Percentiles rank a stretch among this genome's conserved stretches.
These are phyloP conservation scores for Lithophane socia DNA, from an alignment of 2,888 invertebrate genomes.

Conservation along the genomic window DNA sequence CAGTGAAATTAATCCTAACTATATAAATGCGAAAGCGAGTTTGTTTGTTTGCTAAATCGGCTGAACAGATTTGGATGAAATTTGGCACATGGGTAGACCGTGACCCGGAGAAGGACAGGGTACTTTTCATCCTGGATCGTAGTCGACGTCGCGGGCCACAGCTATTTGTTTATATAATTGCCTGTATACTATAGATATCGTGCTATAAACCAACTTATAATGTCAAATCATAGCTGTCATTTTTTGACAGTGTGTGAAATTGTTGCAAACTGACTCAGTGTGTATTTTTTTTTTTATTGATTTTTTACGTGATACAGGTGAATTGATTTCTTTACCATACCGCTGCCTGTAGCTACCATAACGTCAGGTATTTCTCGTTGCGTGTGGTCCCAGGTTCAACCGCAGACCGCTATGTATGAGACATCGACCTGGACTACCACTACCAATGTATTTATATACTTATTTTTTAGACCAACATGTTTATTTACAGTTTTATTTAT, in stretches of 20 bases:
- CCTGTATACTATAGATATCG: too few species aligned
- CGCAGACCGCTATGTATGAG: slow-evolving; percentile 38
- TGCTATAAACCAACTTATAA: background rate
- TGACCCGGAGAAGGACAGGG: too few species aligned
- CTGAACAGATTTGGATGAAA: too few species aligned
- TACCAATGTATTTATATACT: background rate
- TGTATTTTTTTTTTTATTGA: background rate
- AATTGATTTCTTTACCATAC: background rate
- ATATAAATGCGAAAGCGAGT: too few species aligned
- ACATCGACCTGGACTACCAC: background rate
- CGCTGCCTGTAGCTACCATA: background rate
- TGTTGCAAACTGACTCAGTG: background rate
- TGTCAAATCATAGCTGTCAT: background rate
- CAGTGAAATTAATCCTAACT: too few species aligned
- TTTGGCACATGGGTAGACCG: too few species aligned
- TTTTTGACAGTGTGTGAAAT: background rate
- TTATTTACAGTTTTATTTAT: background rate
- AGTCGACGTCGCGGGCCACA: too few species aligned
- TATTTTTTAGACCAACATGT: background rate
- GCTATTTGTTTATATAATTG: too few species aligned
- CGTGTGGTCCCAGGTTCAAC: slow-evolving; percentile 57
- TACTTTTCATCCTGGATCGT: too few species aligned
- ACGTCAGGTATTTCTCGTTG: background rate
- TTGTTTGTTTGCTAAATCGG: too few species aligned
- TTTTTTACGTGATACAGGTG: too few species aligned